phyloP scores from a whole-genome alignment of 2,797 vertebrate genomes.

The Sternarchorhynchus goeldii region DNA sequence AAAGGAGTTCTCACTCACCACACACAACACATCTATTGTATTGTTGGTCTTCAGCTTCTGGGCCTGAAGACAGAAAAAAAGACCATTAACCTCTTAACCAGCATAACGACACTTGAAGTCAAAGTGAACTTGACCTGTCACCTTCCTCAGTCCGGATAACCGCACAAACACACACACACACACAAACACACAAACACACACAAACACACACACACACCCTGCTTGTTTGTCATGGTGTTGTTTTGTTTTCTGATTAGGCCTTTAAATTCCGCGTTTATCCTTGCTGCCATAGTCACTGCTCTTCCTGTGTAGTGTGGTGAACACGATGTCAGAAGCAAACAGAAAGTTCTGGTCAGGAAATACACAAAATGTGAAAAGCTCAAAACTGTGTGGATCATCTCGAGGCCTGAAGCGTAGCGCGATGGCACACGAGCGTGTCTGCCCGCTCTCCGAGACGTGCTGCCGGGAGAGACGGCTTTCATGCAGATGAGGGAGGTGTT shows the following conservation, averaged over 20 bases:
- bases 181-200: slow-evolving; percentile 14
- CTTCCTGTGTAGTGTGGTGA: too few relatives aligned
- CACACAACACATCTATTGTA: slow-evolving; percentile 74
- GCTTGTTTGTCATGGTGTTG: not conserved
- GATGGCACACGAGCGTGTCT: not conserved
- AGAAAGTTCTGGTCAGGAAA: too few relatives aligned
- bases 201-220: slow-evolving; percentile 22
- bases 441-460: not conserved
- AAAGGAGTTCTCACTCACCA: slow-evolving; percentile 61
- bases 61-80: slow-evolving; percentile 73
- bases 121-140: not conserved
- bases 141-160: not conserved
- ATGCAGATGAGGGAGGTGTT: slow-evolving; percentile 43
- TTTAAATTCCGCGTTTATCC: too few relatives aligned
- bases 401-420: too few relatives aligned
- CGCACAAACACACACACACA: not conserved
- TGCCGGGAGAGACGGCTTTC: slow-evolving; percentile 30
- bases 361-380: too few relatives aligned
- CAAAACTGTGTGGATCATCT: too few relatives aligned
- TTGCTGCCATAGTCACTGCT: too few relatives aligned
- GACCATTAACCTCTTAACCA: not conserved
- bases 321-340: too few relatives aligned
- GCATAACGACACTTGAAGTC: not conserved
- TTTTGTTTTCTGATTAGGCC: too few relatives aligned
- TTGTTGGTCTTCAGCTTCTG: slow-evolving; percentile 90